Conservation (phyloP, 2,888 invertebrate genomes). For the Lepidocyrtoides sp. region DNA sequence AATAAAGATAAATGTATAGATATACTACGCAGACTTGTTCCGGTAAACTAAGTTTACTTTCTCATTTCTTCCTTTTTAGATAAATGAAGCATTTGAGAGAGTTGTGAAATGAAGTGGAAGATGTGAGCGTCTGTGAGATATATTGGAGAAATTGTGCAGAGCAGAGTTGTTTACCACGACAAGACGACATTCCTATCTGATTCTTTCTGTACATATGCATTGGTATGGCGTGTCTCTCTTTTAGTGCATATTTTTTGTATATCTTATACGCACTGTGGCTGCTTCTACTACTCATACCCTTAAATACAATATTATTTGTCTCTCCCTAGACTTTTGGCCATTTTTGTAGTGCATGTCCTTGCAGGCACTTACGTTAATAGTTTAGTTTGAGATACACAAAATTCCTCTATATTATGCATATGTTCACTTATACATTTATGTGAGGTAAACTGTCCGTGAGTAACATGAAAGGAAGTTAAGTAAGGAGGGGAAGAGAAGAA, state of each 20-base stretch:
- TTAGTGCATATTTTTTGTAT: conserved; percentile 1
- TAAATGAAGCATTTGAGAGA: conserved; percentile 75
- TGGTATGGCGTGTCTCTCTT: background rate
- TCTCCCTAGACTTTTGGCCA: conserved; percentile 31
- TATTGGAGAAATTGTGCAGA: conserved; percentile 52
- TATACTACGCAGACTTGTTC: conserved; percentile 6
- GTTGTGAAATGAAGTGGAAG: conserved; percentile 80
- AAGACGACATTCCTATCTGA: conserved; percentile 24
- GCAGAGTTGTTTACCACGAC: conserved; percentile 59
- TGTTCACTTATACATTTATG: conserved; percentile 24
- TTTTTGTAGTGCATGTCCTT: conserved; percentile 18
- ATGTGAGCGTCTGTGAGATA: conserved; percentile 39
- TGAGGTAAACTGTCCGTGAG: conserved; percentile 11
- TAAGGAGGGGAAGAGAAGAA: conserved; percentile 45
- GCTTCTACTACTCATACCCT: background rate
- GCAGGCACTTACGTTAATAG: background rate
- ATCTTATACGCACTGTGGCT: background rate
- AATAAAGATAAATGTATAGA: background rate
- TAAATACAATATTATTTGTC: conserved; percentile 28
- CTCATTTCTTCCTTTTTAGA: conserved; percentile 61
- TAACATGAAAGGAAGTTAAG: conserved; percentile 45
- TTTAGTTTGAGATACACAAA: conserved; percentile 18
- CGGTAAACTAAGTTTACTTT: conserved; percentile 67
- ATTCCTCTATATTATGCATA: conserved; percentile 49
- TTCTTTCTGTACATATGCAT: background rate